Conservation (phyloP, 2,888 invertebrate genomes). For the Alsophila aescularia region DNA sequence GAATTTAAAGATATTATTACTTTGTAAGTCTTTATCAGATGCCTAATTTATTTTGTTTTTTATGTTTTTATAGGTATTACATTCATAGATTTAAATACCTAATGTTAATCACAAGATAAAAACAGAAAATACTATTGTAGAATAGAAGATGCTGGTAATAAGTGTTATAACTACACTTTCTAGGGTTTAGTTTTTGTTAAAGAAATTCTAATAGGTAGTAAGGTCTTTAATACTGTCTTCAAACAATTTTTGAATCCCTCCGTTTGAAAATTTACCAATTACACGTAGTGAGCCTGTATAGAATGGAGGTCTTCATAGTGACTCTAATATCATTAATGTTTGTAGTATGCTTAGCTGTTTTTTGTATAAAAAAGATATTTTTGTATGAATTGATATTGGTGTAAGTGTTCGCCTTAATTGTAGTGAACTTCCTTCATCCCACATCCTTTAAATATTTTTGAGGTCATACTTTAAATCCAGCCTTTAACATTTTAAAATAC, state of each 20-base stretch:
- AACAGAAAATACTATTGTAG: conserved; percentile 1
- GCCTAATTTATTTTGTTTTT: conserved; percentile 74
- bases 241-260: conserved; percentile 17
- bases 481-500: conserved; percentile 9
- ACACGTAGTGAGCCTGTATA: conserved; percentile 6
- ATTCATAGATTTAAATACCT: conserved; percentile 44
- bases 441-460: conserved; percentile 24
- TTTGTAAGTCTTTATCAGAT: conserved; percentile 60
- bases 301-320: neutral
- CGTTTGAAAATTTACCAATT: conserved; percentile 7
- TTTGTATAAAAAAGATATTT: conserved; percentile 81
- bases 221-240: conserved; percentile 1
- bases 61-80: conserved; percentile 46
- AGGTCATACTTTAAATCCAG: conserved; percentile 18
- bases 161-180: neutral
- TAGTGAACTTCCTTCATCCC: conserved; percentile 47
- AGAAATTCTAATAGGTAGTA: conserved; percentile 3
- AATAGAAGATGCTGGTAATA: neutral
- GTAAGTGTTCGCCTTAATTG: conserved; percentile 69
- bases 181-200: neutral
- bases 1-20: conserved; percentile 80
- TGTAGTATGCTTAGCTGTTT: conserved; percentile 70
- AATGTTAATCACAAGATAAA: conserved; percentile 19
- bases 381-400: conserved; percentile 75
- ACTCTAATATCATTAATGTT: conserved; percentile 33